Percentiles rank a stretch among this genome's conserved stretches.
These are phyloP conservation scores for Phasia obesa DNA, from an alignment of 2,888 invertebrate genomes.

Conservation along the genomic window DNA sequence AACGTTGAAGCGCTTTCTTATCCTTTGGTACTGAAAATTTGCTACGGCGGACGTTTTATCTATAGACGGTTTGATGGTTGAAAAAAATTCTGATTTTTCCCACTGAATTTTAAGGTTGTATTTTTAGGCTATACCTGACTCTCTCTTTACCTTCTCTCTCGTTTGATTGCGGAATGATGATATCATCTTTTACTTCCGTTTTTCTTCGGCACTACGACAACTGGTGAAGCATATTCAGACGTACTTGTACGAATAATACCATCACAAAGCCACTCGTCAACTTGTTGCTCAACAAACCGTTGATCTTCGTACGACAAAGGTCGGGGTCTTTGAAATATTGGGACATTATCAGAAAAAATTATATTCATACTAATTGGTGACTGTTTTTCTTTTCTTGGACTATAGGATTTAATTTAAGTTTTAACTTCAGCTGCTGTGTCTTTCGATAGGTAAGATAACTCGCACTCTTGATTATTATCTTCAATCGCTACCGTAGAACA, in stretches of 20 bases:
- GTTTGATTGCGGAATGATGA: constrained; percentile 52
- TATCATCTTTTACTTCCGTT: constrained; percentile 63
- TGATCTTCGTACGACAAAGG: constrained; percentile 55
- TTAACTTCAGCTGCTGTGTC: neutral
- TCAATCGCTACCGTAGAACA: neutral
- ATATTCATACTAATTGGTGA: constrained; percentile 63
- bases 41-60: constrained; percentile 56
- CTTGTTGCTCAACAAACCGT: constrained; percentile 72
- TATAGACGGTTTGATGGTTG: constrained; percentile 45
- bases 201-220: constrained; percentile 73
- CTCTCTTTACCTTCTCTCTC: constrained; percentile 43
- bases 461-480: neutral
- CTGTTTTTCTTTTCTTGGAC: constrained; percentile 16
- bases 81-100: neutral
- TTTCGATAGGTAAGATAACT: neutral
- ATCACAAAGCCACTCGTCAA: constrained; percentile 75
- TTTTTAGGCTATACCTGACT: neutral
- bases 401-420: constrained; percentile 3
- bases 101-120: neutral
- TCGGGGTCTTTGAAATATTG: constrained; percentile 61
- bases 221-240: constrained; percentile 76
- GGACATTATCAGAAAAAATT: constrained; percentile 51
- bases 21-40: constrained; percentile 53
- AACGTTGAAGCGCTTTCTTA: constrained; percentile 58
- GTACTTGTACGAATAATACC: constrained; percentile 75